Evolutionary conservation across 2,113 vertebrate species (phyloP), one percentile per base, ranked within the genome.

Genomic region (Tetrax tetrax): DNA sequence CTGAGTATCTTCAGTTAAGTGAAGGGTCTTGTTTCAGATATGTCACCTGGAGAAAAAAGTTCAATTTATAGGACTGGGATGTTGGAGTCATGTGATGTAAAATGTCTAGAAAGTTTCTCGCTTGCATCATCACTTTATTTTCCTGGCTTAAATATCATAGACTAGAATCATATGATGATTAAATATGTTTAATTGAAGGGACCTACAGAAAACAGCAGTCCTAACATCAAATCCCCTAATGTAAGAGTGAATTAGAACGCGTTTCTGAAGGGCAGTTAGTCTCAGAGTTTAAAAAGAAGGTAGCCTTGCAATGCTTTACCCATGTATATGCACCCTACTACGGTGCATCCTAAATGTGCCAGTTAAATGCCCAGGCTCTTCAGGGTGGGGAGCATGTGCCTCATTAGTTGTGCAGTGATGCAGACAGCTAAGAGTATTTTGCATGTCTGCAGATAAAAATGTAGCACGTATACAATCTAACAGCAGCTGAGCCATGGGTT

Each of bases 361-460:
- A 27, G 24, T 63, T 47, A 43, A 41, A 8, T 14, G 23, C 27
- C 33, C 60, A 12, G 56, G 64, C 33, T 48, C 28, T 45, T 48
- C 0, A 0, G 41, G 19, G 27, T 5, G 2, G 28, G 72, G 37
- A 64, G 12, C 6, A 2, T n/a, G 27, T 0, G 1, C 2, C 1
- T 22, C 17, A 2, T 9, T 41, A 41, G 61, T 28, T 29, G 43
- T 17, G n/a, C 57, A 66, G 23, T 35, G 38, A 35, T 83, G 66
- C 37, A 59, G 61, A 6, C 48, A 80, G 63, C 51, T 11, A 37
- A 71, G 47, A 95, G 31, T 5, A 27, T 23, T 89, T 87, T 83
- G 53, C 59, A 54, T 45, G 22, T 66, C 21, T 79, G 47, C 28
- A 68, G 87, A 60, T 20, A 63, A 81, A 87, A 74, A 74, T 29